Evolutionary conservation across 2,888 invertebrate species (phyloP), one percentile per base, ranked within the genome.

Genomic region (Rhorus exstirpatorius): DNA sequence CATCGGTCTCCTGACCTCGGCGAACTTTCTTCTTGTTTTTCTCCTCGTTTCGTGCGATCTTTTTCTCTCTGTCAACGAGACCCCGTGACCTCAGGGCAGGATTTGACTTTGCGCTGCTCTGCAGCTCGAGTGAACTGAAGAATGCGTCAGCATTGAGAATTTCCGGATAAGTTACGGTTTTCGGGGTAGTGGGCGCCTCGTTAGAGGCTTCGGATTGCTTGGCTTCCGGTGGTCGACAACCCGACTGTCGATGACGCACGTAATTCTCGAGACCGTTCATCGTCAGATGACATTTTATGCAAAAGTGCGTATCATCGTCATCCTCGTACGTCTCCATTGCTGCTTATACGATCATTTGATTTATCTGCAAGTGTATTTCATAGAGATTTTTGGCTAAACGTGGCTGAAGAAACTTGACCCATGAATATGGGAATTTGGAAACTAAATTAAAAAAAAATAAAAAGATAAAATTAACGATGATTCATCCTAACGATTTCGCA

Each of bases 181-280:
- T 94, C 85, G 55, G 93, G 79, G 82, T 94, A 93, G 76, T 93
- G 91, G 89, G 89, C 14, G 87, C 87, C 19, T 86, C 89, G 67
- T 87, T 87, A n/a, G 83, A 88, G 4, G 81, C 76, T 60, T 77
- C 80, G 19, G 83, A 61, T n/a, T 79, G 84, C 35, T 84, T 90
- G 65, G 79, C 79, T 79, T 90, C 89, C 6, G 86, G 81, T 1
- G 87, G 87, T 24, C 94, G 93, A 87, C 97, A 97, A 85, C 95
- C 95, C 38, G 94, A 93, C 90, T 97, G 97, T 53, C 98, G 95
- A 90, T 98, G 98, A 46, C 95, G 94, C 26, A 98, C 95, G 91
- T 98, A 98, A 91, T 96, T 97, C 51, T 97, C 96, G n/a, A 98
- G 94, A 0, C 98, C 98, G 44, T 95, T 93, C 81, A 98, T 96